A percentile compares a stretch with the other conserved stretches of the same genome.
phyloP scores from a whole-genome alignment of 2,888 invertebrate genomes.

The Acleris literana region DNA sequence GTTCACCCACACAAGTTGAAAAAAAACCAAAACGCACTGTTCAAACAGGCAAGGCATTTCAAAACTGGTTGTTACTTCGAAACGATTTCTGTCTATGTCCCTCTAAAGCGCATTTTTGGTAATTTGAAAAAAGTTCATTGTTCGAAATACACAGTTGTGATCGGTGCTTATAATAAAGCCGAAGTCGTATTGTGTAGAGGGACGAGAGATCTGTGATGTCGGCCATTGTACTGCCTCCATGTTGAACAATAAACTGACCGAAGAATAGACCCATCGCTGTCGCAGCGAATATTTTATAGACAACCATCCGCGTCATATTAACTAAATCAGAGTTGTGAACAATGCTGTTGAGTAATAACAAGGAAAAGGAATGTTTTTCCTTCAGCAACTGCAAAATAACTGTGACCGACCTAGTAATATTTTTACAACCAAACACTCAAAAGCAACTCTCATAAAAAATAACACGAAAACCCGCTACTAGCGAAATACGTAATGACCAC shows the following conservation, averaged over 20 bases:
- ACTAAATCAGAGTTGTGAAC: constrained; percentile 3
- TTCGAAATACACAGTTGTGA: constrained; percentile 57
- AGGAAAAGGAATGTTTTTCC: neutral
- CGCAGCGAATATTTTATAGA: constrained; percentile 74
- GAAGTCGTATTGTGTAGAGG: constrained; percentile 61
- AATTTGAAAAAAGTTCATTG: constrained; percentile 56
- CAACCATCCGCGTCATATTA: constrained; percentile 40
- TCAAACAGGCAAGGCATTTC: constrained; percentile 50
- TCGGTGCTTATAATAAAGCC: constrained; percentile 70
- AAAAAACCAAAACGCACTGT: constrained; percentile 45
- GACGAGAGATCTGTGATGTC: constrained; percentile 73
- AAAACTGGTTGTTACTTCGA: constrained; percentile 39
- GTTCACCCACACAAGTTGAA: constrained; percentile 51
- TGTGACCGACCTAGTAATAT: neutral
- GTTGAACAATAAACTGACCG: constrained; percentile 79
- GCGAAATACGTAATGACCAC: constrained; percentile 33
- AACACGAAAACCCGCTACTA: constrained; percentile 19
- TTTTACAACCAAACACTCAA: constrained; percentile 3
- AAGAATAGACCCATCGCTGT: constrained; percentile 66
- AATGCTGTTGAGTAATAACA: neutral
- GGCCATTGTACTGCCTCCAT: constrained; percentile 64
- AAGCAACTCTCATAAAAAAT: constrained; percentile 22
- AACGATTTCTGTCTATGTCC: constrained; percentile 53
- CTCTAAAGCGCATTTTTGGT: constrained; percentile 44
- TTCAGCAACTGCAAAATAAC: neutral